These are phyloP conservation scores for Cantharis rufa DNA, from an alignment of 2,888 invertebrate species.

Conservation along the genomic window DNA sequence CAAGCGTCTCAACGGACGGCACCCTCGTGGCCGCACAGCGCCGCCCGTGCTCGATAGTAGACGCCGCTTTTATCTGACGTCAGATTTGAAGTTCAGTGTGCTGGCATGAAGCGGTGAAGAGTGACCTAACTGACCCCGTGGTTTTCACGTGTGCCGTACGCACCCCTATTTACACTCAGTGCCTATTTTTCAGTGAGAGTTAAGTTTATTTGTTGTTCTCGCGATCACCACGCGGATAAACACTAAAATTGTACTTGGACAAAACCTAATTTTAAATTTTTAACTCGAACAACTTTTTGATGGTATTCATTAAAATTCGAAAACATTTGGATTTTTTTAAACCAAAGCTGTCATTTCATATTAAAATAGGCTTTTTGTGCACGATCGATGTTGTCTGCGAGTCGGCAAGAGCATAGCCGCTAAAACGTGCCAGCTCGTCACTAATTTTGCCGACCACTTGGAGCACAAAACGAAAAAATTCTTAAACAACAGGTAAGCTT, in stretches of 20 bases:
- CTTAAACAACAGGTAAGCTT: conserved; percentile 49
- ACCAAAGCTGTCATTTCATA: conserved; percentile 38
- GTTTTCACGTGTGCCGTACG: conserved; percentile 37
- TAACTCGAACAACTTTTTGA: background rate
- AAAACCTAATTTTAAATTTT: conserved; percentile 5
- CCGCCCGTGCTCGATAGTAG: conserved; percentile 55
- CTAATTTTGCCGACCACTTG: conserved; percentile 40
- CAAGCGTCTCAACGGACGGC: conserved; percentile 48
- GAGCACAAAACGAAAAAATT: conserved; percentile 32
- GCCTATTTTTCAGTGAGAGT: conserved; percentile 32
- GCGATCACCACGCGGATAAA: conserved; percentile 25
- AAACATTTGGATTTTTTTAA: background rate
- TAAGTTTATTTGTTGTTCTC: conserved; percentile 22
- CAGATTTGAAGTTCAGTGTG: conserved; percentile 50
- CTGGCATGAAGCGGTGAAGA: conserved; percentile 54
- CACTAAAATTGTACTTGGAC: conserved; percentile 7
- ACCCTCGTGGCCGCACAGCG: conserved; percentile 52
- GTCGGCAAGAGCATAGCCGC: conserved; percentile 43
- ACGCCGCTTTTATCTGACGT: conserved; percentile 53
- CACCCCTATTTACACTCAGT: conserved; percentile 30
- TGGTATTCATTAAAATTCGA: background rate
- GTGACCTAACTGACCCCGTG: conserved; percentile 47
- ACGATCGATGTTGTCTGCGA: conserved; percentile 51
- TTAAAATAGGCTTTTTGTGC: conserved; percentile 40
- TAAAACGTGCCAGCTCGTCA: conserved; percentile 44